phyloP scores from a whole-genome alignment of 2,888 invertebrate species.

The Melanchra persicariae region DNA sequence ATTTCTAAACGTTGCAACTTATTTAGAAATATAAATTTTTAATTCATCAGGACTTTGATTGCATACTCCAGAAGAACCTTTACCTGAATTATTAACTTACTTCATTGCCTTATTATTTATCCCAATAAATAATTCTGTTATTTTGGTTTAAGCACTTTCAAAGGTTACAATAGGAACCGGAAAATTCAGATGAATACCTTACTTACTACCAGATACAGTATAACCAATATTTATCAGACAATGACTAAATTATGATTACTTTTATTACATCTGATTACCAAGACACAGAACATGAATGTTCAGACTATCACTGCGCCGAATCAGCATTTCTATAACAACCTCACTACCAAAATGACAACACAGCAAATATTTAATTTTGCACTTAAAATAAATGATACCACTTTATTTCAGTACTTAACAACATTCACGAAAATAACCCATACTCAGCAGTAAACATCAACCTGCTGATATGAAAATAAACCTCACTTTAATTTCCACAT shows the following conservation, averaged over 20 bases:
- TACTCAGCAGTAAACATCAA: conserved; percentile 9
- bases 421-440: neutral
- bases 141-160: neutral
- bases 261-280: neutral
- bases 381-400: neutral
- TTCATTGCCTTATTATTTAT: no score
- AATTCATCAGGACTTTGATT: no score
- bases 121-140: no score
- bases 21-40: no score
- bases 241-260: neutral
- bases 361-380: conserved; percentile 1
- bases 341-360: neutral
- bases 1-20: neutral
- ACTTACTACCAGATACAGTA: neutral
- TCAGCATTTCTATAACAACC: neutral
- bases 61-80: neutral
- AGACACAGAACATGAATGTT: neutral
- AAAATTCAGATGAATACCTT: no score
- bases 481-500: conserved; percentile 34
- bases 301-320: neutral
- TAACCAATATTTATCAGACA: neutral
- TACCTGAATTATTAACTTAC: neutral
- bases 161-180: no score
- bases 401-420: conserved; percentile 1
- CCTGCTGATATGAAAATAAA: conserved; percentile 27